Conservation (phyloP, 2,113 vertebrate species). For the Cygnus buccinator region DNA sequence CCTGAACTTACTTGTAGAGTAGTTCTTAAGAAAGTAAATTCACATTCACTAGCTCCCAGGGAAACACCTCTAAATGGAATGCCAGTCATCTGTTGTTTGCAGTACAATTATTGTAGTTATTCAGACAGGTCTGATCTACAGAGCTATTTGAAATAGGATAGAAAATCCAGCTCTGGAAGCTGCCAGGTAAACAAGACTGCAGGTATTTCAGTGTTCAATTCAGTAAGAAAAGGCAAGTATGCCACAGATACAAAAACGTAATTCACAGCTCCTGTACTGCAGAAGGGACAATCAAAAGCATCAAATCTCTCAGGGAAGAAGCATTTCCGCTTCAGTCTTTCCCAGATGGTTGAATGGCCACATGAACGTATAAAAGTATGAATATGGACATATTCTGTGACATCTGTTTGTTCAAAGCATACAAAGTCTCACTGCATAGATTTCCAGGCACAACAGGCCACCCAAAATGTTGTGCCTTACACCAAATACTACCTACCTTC, state of each 20-base stretch:
- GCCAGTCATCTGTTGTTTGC: neutral
- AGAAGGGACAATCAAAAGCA: neutral
- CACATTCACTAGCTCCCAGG: neutral
- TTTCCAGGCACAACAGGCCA: neutral
- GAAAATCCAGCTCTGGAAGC: neutral
- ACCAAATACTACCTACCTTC: neutral
- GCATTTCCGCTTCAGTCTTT: neutral
- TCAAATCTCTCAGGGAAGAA: neutral
- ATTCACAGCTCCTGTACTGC: neutral
- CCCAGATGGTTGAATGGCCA: neutral
- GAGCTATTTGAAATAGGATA: neutral
- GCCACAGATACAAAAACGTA: neutral
- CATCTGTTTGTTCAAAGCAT: fast-evolving
- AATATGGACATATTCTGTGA: neutral
- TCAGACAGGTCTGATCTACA: neutral
- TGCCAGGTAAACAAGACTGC: neutral
- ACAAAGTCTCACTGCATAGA: neutral
- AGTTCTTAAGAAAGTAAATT: neutral
- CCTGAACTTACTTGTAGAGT: neutral
- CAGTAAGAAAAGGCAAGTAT: neutral
- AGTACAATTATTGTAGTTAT: neutral
- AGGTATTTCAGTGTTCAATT: neutral
- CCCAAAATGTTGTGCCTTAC: neutral
- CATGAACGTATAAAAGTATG: neutral
- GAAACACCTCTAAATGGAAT: neutral